phyloP scores from a whole-genome alignment of 2,113 vertebrate genomes.

The Gracilinanus agilis region DNA sequence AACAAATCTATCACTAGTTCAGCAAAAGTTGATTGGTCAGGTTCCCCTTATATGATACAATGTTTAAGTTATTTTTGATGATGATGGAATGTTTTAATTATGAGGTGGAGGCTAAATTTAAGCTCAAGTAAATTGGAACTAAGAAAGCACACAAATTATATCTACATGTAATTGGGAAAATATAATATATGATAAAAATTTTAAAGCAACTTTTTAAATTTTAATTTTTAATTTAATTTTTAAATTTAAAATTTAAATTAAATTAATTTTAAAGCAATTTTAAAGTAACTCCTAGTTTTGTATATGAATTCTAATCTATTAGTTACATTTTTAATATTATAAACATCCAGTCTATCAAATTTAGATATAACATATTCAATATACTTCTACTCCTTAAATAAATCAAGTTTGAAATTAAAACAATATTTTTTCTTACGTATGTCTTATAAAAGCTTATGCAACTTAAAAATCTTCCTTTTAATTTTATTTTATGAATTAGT shows the following conservation, averaged over 20 bases:
- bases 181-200: too few species aligned
- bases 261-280: too few species aligned
- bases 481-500: background rate
- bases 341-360: slow-evolving; percentile 77
- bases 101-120: background rate
- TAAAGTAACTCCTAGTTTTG: slow-evolving; percentile 72
- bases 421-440: slow-evolving; percentile 53
- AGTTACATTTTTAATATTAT: slow-evolving; percentile 71
- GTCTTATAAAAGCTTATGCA: slow-evolving; percentile 21
- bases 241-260: too few species aligned
- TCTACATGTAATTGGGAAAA: background rate
- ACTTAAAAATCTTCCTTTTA: slow-evolving; percentile 64
- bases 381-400: slow-evolving; percentile 52
- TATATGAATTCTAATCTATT: slow-evolving; percentile 76
- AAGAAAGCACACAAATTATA: background rate
- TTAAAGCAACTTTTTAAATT: too few species aligned
- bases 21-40: background rate
- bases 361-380: slow-evolving; percentile 76
- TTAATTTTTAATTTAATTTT: too few species aligned
- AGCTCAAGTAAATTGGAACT: background rate
- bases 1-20: background rate
- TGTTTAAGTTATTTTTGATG: background rate
- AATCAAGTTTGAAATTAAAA: slow-evolving; percentile 79
- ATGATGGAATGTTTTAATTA: background rate
- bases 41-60: background rate